Conservation (phyloP, 2,888 invertebrate species). For the Ctena decussata region DNA sequence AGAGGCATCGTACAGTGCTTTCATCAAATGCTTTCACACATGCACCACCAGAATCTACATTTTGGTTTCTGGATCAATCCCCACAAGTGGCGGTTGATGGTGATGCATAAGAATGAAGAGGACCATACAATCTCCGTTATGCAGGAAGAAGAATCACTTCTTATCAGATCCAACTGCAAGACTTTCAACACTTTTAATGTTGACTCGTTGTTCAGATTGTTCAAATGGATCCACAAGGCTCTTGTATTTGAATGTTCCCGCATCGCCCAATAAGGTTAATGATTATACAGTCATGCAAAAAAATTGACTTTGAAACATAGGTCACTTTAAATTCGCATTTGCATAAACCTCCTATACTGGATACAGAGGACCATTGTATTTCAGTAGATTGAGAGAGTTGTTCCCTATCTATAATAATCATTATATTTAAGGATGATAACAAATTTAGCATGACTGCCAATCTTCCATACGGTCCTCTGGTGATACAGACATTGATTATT, state of each 20-base stretch:
- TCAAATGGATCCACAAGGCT: constrained; percentile 18
- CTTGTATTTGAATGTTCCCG: constrained; percentile 22
- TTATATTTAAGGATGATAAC: too few species aligned
- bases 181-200: constrained; percentile 1
- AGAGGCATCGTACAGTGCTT: constrained; percentile 18
- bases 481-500: too few species aligned
- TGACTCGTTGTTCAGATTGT: constrained; percentile 1
- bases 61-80: constrained; percentile 21
- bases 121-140: constrained; percentile 2
- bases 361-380: too few species aligned
- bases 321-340: too few species aligned
- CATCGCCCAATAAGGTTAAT: constrained; percentile 6
- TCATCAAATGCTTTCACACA: constrained; percentile 16
- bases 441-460: too few species aligned
- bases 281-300: too few species aligned
- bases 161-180: neutral
- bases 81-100: constrained; percentile 20
- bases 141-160: constrained; percentile 11
- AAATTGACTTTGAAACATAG: too few species aligned
- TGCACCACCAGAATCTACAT: constrained; percentile 19
- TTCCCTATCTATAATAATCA: too few species aligned
- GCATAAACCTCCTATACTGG: too few species aligned
- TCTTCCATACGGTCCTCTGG: too few species aligned
- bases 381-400: too few species aligned
- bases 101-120: constrained; percentile 21